Conservation (phyloP, 2,797 vertebrate genomes). For the Merluccius polli region DNA sequence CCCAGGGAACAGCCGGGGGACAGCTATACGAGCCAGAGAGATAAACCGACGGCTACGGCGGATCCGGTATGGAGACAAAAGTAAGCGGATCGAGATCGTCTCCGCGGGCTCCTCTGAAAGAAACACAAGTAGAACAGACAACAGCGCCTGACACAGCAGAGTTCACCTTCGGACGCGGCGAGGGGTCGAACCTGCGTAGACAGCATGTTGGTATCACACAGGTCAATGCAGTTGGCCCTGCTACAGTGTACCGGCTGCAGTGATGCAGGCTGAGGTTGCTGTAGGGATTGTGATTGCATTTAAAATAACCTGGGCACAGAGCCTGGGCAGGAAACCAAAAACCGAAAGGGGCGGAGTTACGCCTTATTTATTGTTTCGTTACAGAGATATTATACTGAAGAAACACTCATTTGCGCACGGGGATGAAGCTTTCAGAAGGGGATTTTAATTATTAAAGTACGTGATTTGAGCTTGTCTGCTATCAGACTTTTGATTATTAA, state of each 20-base stretch:
- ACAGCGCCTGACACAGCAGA: neutral
- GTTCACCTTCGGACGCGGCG: neutral
- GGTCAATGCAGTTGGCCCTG: neutral
- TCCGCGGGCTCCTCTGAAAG: neutral
- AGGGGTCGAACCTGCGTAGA: neutral
- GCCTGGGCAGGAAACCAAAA: neutral
- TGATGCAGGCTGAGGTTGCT: neutral
- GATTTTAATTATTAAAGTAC: neutral
- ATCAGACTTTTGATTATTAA: no score
- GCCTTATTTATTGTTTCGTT: neutral
- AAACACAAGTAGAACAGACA: neutral
- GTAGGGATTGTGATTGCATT: neutral
- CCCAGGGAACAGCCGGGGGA: slow-evolving; percentile 16
- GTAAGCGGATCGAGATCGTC: slow-evolving; percentile 27
- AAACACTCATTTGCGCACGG: neutral
- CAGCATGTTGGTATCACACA: neutral
- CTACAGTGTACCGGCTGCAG: no score
- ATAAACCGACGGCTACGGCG: slow-evolving; percentile 10
- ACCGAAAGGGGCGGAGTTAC: neutral
- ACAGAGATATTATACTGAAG: neutral
- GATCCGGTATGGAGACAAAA: slow-evolving; percentile 20
- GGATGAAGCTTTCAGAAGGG: neutral
- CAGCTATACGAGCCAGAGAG: slow-evolving; percentile 33
- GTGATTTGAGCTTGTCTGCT: neutral
- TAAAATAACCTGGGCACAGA: neutral